phyloP scores from a whole-genome alignment of 2,888 invertebrate genomes.

The Drosophila recens region DNA sequence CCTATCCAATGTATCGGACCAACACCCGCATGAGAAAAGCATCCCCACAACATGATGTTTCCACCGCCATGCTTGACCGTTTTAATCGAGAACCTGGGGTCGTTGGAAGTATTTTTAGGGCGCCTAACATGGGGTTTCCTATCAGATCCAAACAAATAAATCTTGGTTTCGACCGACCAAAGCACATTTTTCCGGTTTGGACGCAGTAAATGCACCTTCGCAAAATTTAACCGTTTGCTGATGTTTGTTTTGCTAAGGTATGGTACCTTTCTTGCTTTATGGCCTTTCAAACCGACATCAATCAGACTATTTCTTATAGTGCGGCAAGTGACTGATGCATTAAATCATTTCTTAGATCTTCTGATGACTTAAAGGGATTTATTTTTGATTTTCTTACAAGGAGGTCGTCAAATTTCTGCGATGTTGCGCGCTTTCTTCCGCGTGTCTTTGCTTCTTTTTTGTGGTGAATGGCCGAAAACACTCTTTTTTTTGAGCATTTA shows the following conservation, averaged over 20 bases:
- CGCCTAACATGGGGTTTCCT: background rate
- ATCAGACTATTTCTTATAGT: too few species aligned
- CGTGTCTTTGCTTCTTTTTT: background rate
- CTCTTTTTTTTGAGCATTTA: background rate
- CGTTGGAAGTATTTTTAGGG: too few species aligned
- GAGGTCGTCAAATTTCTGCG: background rate
- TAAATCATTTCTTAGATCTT: background rate
- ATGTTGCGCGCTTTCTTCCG: too few species aligned
- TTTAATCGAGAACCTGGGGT: too few species aligned
- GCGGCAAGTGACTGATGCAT: background rate
- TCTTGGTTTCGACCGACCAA: background rate
- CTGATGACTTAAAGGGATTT: background rate
- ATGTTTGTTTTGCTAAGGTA: background rate
- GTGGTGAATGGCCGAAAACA: background rate
- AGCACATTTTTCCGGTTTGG: background rate
- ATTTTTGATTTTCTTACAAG: background rate
- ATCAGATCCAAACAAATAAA: background rate
- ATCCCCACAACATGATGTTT: too few species aligned
- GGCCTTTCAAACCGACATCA: too few species aligned
- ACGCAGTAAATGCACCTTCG: too few species aligned
- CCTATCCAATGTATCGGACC: conserved; percentile 7
- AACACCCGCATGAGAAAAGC: conserved; percentile 1
- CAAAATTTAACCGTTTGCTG: too few species aligned
- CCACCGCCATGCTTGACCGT: background rate
- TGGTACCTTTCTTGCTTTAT: background rate